Conservation (phyloP, 23 tunicate genomes). For the Styela plicata region DNA sequence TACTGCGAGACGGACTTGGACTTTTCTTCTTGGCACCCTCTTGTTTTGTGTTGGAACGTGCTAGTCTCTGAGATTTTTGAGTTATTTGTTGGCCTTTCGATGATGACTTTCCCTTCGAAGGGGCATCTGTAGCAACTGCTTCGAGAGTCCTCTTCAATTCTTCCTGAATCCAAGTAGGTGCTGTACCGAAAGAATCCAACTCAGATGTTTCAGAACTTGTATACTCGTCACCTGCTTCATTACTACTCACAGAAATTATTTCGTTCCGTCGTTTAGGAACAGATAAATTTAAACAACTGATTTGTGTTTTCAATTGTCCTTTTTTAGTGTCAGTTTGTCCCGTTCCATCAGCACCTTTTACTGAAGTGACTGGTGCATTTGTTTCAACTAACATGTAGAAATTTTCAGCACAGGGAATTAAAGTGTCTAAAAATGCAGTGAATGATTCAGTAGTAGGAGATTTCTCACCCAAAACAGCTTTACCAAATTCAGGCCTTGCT, state of each 20-base stretch:
- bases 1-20: neutral
- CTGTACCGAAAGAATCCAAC: slow-evolving; percentile 38
- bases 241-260: slow-evolving; percentile 15
- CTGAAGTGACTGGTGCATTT: slow-evolving; percentile 58
- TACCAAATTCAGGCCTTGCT: neutral
- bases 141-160: slow-evolving; percentile 59
- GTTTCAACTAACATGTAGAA: slow-evolving; percentile 74
- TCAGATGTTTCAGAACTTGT: slow-evolving; percentile 56
- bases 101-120: neutral
- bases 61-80: neutral
- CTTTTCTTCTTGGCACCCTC: neutral
- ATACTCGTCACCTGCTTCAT: slow-evolving; percentile 38
- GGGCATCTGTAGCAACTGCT: slow-evolving; percentile 10
- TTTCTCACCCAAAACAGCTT: slow-evolving; percentile 23
- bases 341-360: neutral
- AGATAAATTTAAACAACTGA: slow-evolving; percentile 42
- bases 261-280: slow-evolving; percentile 1
- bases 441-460: neutral
- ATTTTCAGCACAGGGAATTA: slow-evolving; percentile 67
- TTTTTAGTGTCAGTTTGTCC: neutral
- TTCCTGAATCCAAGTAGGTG: slow-evolving; percentile 69
- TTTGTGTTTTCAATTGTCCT: neutral
- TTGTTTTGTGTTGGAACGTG: neutral
- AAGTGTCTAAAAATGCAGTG: slow-evolving; percentile 50
- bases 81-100: neutral